Percentiles rank a stretch among this genome's conserved stretches.
Evolutionary conservation across 2,797 vertebrate species (phyloP).

Genomic region (Hippopotamyrus pictus): DNA sequence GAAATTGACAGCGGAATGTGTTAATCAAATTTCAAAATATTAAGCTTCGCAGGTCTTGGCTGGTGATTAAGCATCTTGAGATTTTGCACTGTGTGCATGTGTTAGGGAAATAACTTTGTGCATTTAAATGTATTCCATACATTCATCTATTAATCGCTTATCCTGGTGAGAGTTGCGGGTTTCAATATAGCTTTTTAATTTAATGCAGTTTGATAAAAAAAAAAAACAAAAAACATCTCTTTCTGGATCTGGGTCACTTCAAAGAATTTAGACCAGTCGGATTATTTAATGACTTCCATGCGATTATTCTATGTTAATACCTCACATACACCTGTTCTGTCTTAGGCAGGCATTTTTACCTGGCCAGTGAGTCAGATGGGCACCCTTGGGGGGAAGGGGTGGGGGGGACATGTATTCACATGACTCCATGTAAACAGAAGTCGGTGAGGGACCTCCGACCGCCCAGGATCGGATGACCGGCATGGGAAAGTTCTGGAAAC

Average conservation of each 20-base stretch:
- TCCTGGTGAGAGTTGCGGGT: not conserved
- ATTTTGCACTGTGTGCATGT: not conserved
- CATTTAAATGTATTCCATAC: not conserved
- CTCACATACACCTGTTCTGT: not conserved
- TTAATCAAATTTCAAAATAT: not conserved
- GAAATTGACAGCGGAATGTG: constrained; percentile 15
- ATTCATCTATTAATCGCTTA: not conserved
- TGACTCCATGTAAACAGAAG: not conserved
- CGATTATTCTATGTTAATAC: not conserved
- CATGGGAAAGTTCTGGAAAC: not conserved
- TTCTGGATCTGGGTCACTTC: not conserved
- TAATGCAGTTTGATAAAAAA: not conserved
- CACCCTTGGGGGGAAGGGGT: not conserved
- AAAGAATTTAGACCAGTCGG: not conserved
- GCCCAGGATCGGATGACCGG: not conserved
- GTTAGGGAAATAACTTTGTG: not conserved
- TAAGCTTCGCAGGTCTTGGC: not conserved
- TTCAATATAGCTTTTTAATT: not conserved
- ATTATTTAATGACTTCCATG: not conserved
- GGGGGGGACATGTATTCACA: not conserved
- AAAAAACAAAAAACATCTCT: not conserved
- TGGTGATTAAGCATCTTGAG: not conserved
- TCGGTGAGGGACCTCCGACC: not conserved
- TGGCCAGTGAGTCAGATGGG: not conserved
- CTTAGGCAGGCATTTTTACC: not conserved